Percentiles rank a stretch among this genome's conserved stretches.
Conservation (phyloP, 2,113 vertebrate genomes). For the Orycteropus afer region DNA sequence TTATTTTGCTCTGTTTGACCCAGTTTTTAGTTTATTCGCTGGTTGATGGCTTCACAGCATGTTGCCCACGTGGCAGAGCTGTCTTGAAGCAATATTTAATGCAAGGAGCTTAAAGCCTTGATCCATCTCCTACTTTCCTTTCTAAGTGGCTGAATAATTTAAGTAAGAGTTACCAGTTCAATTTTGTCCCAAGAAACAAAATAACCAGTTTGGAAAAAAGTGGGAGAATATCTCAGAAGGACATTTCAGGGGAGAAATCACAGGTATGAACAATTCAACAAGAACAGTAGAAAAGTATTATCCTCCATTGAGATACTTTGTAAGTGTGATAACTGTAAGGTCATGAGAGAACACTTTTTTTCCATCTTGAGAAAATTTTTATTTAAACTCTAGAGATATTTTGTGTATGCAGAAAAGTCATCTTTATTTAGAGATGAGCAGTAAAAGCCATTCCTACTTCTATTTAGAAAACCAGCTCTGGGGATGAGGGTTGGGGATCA, state of each 20-base stretch:
- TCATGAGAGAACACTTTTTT: fast-evolving
- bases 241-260: neutral
- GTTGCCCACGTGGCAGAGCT: fast-evolving
- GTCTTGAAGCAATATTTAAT: neutral
- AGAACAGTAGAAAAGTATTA: too few relatives aligned
- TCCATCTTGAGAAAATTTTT: neutral
- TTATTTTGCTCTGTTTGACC: neutral
- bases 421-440: neutral
- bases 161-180: neutral
- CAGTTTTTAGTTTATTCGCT: neutral
- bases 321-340: fast-evolving
- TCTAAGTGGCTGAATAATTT: neutral
- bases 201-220: neutral
- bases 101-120: neutral
- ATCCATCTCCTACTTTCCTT: neutral
- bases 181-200: neutral
- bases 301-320: neutral
- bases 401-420: neutral
- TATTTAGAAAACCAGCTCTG: neutral
- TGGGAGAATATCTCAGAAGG: neutral
- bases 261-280: neutral
- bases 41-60: neutral
- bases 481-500: neutral
- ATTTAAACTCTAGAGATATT: neutral
- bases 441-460: too few relatives aligned